Evolutionary conservation across 2,113 vertebrate species (phyloP).

Genomic region (Probosciger aterrimus): DNA sequence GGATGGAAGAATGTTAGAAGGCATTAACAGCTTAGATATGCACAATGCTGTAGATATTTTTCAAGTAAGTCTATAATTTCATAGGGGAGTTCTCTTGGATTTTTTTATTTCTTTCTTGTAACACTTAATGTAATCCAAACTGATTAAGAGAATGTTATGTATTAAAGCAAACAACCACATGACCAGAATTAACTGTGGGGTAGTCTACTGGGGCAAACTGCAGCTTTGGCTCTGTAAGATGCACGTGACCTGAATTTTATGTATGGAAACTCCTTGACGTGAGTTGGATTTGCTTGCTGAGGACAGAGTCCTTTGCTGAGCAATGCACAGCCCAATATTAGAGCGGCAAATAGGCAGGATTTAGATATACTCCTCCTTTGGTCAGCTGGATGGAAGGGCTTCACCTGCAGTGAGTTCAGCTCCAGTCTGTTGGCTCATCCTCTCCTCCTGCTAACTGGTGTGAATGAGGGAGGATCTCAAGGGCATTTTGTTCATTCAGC

Average conservation of each 20-base stretch:
- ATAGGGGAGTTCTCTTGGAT: background rate
- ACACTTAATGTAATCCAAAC: slow-evolving; percentile 1
- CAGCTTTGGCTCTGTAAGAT: background rate
- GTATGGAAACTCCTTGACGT: background rate
- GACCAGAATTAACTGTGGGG: background rate
- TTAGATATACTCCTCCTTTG: background rate
- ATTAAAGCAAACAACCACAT: background rate
- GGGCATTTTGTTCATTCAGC: background rate
- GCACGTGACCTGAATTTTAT: background rate
- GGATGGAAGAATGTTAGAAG: background rate
- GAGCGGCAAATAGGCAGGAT: background rate
- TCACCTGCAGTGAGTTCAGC: background rate
- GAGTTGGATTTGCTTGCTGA: background rate
- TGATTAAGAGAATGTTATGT: background rate
- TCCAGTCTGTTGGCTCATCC: fast-evolving
- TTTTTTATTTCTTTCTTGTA: slow-evolving; percentile 12
- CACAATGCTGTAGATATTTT: background rate
- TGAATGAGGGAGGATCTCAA: background rate
- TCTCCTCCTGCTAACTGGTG: background rate
- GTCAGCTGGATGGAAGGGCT: background rate
- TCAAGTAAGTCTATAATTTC: background rate
- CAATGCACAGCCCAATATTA: fast-evolving
- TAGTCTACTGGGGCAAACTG: background rate
- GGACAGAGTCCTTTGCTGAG: background rate
- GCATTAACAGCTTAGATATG: background rate